A percentile compares a stretch with the other conserved stretches of the same genome.
These are phyloP conservation scores for Patella caerulea DNA, from an alignment of 2,888 invertebrate genomes.

Conservation along the genomic window DNA sequence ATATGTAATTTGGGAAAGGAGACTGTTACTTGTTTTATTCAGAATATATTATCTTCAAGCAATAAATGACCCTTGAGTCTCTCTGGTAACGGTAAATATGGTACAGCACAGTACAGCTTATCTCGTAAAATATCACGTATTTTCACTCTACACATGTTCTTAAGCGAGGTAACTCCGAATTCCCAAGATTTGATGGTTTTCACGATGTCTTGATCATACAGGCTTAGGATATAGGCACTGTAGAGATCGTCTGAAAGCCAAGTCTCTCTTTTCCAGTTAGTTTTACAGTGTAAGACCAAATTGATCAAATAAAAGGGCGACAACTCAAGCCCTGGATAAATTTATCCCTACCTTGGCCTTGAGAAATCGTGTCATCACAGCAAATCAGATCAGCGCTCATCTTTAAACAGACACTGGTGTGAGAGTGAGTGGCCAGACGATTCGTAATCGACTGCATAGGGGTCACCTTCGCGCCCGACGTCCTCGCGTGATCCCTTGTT, in stretches of 20 bases:
- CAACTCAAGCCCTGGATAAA: too few species aligned
- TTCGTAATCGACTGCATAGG: too few species aligned
- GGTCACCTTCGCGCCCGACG: too few species aligned
- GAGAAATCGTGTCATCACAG: too few species aligned
- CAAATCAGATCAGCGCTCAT: too few species aligned
- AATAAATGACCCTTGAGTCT: constrained; percentile 24
- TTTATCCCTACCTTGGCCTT: too few species aligned
- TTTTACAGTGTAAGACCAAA: constrained; percentile 42
- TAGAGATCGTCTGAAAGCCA: constrained; percentile 31
- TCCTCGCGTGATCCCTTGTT: too few species aligned
- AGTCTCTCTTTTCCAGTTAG: constrained; percentile 42
- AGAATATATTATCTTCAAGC: constrained; percentile 21
- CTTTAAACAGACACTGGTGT: too few species aligned
- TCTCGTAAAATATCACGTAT: constrained; percentile 21
- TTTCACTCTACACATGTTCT: constrained; percentile 16
- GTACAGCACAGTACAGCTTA: constrained; percentile 11
- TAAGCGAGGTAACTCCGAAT: constrained; percentile 11
- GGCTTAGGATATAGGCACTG: too few species aligned
- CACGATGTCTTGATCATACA: constrained; percentile 2
- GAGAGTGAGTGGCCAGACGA: too few species aligned
- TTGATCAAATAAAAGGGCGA: constrained; percentile 26
- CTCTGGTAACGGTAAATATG: constrained; percentile 18
- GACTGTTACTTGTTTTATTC: neutral
- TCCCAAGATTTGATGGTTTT: constrained; percentile 15
- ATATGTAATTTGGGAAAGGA: too few species aligned